Conservation (phyloP, 2,113 vertebrate species). For the Cebus imitator region DNA sequence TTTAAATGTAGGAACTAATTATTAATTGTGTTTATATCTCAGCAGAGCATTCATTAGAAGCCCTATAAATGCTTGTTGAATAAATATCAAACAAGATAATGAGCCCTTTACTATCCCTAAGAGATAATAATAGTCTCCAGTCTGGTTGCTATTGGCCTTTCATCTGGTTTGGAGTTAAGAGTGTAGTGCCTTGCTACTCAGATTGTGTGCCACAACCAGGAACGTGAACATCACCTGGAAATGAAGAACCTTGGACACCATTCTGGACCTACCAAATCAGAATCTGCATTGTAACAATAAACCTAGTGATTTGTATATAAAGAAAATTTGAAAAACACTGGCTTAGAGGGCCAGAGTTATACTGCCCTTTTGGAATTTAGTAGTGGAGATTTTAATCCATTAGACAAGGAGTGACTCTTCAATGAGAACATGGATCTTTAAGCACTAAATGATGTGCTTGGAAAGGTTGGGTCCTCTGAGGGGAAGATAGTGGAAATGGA, state of each 20-base stretch:
- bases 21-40: neutral
- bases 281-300: neutral
- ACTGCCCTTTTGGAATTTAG: neutral
- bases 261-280: neutral
- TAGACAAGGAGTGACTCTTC: neutral
- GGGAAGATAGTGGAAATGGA: neutral
- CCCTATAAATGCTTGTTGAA: neutral
- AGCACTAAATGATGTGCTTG: neutral
- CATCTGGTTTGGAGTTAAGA: neutral
- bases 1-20: neutral
- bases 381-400: neutral
- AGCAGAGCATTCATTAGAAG: neutral
- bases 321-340: neutral
- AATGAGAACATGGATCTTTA: neutral
- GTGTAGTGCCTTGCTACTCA: neutral
- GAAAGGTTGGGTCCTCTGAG: neutral
- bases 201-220: neutral
- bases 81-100: neutral
- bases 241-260: neutral
- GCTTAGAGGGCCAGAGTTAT: neutral
- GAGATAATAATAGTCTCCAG: neutral
- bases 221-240: neutral
- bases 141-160: neutral
- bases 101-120: neutral
- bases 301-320: neutral